Conservation (phyloP, 2,113 vertebrate genomes). For the Muntiacus reevesi region DNA sequence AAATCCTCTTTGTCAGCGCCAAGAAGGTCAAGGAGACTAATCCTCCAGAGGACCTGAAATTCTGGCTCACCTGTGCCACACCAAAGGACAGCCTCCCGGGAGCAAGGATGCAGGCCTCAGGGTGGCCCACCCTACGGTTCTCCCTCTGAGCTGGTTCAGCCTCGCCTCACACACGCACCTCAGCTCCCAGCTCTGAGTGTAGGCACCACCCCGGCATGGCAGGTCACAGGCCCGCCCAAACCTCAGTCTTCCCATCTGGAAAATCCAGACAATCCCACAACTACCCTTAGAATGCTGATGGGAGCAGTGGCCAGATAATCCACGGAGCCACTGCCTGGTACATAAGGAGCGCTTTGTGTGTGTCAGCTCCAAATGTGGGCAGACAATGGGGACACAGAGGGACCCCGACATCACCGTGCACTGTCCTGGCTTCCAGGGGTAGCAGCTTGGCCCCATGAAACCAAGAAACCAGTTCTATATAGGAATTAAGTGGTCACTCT, state of each 20-base stretch:
- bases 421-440: not conserved
- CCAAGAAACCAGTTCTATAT: not conserved
- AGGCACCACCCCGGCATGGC: not conserved
- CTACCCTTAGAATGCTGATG: not conserved
- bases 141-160: not conserved
- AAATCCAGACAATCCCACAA: not conserved
- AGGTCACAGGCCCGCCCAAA: not conserved
- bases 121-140: not conserved
- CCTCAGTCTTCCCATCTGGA: not conserved
- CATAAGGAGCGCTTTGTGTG: not conserved
- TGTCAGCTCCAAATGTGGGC: not conserved
- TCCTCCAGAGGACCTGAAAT: slow-evolving; percentile 48
- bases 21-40: slow-evolving; percentile 40
- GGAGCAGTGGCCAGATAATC: not conserved
- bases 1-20: slow-evolving; percentile 57
- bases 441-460: not conserved
- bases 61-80: not conserved
- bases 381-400: not conserved
- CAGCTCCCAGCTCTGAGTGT: not conserved
- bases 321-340: not conserved
- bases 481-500: not conserved
- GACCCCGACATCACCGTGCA: not conserved
- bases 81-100: not conserved
- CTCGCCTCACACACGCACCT: not conserved
- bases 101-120: not conserved